Evolutionary conservation across 2,888 invertebrate species (phyloP).

Genomic region (Ophioninae sp.): DNA sequence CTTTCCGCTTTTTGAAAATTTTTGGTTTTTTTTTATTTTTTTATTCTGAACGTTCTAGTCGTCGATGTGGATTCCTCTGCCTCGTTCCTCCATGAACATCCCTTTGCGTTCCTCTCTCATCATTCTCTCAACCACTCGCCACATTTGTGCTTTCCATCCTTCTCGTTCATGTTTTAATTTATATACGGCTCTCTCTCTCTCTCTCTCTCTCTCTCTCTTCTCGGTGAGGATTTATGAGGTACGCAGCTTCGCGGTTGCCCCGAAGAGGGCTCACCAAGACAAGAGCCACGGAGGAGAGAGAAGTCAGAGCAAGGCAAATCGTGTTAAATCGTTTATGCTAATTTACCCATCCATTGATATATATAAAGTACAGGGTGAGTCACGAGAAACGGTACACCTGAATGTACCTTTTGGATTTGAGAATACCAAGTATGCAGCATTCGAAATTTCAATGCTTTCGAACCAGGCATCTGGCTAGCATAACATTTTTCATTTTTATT

Average conservation of each 20-base stretch:
- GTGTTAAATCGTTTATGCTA: slow-evolving; percentile 62
- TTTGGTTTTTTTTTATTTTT: slow-evolving; percentile 1
- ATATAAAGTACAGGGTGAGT: background rate
- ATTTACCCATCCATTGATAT: slow-evolving; percentile 31
- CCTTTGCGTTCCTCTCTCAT: slow-evolving; percentile 4
- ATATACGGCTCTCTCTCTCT: slow-evolving; percentile 29
- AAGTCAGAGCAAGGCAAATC: slow-evolving; percentile 55
- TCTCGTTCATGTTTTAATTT: slow-evolving; percentile 54
- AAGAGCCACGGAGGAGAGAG: slow-evolving; percentile 36
- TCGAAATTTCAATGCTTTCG: too few species aligned
- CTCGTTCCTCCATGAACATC: slow-evolving; percentile 13
- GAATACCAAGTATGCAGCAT: too few species aligned
- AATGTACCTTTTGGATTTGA: too few species aligned
- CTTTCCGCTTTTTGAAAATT: slow-evolving; percentile 39
- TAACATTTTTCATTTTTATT: too few species aligned
- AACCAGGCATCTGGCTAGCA: too few species aligned
- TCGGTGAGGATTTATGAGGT: slow-evolving; percentile 54
- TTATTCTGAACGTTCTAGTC: slow-evolving; percentile 39
- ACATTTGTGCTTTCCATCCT: slow-evolving; percentile 30
- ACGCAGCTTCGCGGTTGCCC: slow-evolving; percentile 54
- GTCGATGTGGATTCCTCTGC: slow-evolving; percentile 33
- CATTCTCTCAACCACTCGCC: slow-evolving; percentile 24
- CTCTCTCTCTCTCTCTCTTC: slow-evolving; percentile 40
- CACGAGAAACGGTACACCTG: too few species aligned
- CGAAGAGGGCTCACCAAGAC: slow-evolving; percentile 42